phyloP scores from a whole-genome alignment of 2,797 vertebrate genomes.

The Dallia pectoralis region DNA sequence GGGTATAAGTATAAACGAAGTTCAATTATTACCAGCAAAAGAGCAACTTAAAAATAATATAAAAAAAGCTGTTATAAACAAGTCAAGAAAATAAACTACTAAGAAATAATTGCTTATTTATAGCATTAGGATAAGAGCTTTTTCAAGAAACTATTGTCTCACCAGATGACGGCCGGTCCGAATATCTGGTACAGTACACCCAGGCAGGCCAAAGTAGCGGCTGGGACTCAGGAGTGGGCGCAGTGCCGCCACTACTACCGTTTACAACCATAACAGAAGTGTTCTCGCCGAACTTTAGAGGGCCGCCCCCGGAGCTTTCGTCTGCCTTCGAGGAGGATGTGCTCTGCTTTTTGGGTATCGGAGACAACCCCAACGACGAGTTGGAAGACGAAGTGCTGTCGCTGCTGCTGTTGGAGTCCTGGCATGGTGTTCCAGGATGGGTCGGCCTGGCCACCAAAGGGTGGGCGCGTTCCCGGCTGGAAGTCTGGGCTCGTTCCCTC shows the following conservation, averaged over 20 bases:
- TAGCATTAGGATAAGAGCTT: neutral
- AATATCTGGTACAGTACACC: slow-evolving; percentile 97
- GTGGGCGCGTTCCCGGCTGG: slow-evolving; percentile 85
- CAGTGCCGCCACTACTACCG: slow-evolving; percentile 75
- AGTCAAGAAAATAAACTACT: neutral
- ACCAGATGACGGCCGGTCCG: slow-evolving; percentile 97
- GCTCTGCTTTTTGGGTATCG: slow-evolving; percentile 63
- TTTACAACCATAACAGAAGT: slow-evolving; percentile 77
- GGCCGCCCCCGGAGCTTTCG: slow-evolving; percentile 81
- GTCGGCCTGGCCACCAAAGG: slow-evolving; percentile 78
- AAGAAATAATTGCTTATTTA: neutral
- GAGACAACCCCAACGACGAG: slow-evolving; percentile 70
- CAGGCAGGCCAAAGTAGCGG: slow-evolving; percentile 93
- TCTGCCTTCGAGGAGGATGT: slow-evolving; percentile 74
- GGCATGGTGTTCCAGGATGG: slow-evolving; percentile 77
- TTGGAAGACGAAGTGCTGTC: slow-evolving; percentile 79
- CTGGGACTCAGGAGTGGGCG: slow-evolving; percentile 81
- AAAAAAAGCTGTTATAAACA: neutral
- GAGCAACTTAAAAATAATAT: neutral
- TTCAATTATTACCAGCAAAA: neutral
- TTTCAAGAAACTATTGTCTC: slow-evolving; percentile 70
- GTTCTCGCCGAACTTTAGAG: slow-evolving; percentile 60
- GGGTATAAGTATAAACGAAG: neutral
- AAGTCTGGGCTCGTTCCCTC: slow-evolving; percentile 75
- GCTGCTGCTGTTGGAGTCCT: slow-evolving; percentile 87